Evolutionary conservation across 2,888 invertebrate species (phyloP).

Genomic region (Hybos culiciformis): DNA sequence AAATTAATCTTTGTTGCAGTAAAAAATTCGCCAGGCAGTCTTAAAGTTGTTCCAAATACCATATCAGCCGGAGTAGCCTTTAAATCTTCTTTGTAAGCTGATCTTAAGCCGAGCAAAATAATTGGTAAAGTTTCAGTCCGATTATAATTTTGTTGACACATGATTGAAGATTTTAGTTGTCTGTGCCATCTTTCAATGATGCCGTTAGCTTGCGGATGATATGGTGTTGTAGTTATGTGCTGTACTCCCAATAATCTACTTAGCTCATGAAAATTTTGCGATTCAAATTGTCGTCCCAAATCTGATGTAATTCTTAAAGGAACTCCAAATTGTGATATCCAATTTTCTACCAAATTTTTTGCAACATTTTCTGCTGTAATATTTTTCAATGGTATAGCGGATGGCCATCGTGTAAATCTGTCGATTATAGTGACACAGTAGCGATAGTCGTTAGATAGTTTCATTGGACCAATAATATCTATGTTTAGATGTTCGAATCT

Average conservation of each 20-base stretch:
- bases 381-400: conserved; percentile 5
- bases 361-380: too few relatives aligned
- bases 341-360: too few relatives aligned
- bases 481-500: background rate
- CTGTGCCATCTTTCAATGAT: conserved; percentile 31
- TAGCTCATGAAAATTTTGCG: conserved; percentile 19
- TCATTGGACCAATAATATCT: background rate
- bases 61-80: background rate
- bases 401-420: conserved; percentile 6
- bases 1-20: background rate
- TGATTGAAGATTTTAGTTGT: conserved; percentile 21
- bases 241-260: conserved; percentile 18
- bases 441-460: too few relatives aligned
- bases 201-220: conserved; percentile 29
- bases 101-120: background rate
- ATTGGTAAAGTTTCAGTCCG: background rate
- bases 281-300: conserved; percentile 27
- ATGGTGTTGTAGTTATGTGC: conserved; percentile 21
- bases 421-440: conserved; percentile 7
- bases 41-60: background rate
- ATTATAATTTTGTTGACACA: background rate
- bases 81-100: background rate
- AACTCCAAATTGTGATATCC: conserved; percentile 32
- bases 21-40: conserved; percentile 1
- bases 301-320: conserved; percentile 29